Percentiles rank a stretch among this genome's conserved stretches.
Conservation (phyloP, 1,140 invertebrate genomes). For the Glossosoma conforme region DNA sequence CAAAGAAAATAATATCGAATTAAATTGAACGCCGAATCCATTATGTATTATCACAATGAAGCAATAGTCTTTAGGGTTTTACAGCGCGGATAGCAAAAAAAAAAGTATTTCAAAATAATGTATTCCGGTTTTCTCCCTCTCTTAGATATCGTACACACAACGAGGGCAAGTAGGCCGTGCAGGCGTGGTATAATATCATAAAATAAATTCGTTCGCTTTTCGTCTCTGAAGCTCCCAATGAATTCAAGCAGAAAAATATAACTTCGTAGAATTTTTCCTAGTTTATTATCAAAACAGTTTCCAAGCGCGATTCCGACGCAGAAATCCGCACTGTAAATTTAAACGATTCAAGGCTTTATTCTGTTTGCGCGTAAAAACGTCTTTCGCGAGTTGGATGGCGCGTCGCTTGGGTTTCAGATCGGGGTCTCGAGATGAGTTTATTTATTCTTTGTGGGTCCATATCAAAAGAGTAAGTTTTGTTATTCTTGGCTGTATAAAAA, state of each 20-base stretch:
- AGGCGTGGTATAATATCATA: neutral
- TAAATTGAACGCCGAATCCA: too few relatives aligned
- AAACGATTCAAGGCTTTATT: neutral
- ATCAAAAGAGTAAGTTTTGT: conserved; percentile 27
- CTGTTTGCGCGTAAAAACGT: neutral
- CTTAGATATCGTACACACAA: neutral
- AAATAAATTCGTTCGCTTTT: conserved; percentile 8
- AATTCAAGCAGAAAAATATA: conserved; percentile 18
- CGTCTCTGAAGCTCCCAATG: neutral
- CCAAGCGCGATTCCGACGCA: neutral
- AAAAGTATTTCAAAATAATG: neutral
- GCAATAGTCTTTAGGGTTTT: neutral
- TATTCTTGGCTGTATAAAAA: conserved; percentile 24
- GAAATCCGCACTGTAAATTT: neutral
- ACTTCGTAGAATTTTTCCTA: conserved; percentile 18
- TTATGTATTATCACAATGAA: too few relatives aligned
- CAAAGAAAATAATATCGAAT: too few relatives aligned
- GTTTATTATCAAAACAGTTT: conserved; percentile 24
- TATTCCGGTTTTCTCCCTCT: neutral
- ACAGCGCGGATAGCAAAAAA: neutral
- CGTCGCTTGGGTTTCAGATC: neutral
- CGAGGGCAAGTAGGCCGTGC: neutral
- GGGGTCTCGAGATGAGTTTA: conserved; percentile 5
- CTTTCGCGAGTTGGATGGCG: neutral
- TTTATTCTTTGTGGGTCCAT: conserved; percentile 24